Percentiles rank a stretch among this genome's conserved stretches.
These are phyloP conservation scores for Andrena chrysosceles DNA, from an alignment of 2,888 invertebrate species.

Conservation along the genomic window DNA sequence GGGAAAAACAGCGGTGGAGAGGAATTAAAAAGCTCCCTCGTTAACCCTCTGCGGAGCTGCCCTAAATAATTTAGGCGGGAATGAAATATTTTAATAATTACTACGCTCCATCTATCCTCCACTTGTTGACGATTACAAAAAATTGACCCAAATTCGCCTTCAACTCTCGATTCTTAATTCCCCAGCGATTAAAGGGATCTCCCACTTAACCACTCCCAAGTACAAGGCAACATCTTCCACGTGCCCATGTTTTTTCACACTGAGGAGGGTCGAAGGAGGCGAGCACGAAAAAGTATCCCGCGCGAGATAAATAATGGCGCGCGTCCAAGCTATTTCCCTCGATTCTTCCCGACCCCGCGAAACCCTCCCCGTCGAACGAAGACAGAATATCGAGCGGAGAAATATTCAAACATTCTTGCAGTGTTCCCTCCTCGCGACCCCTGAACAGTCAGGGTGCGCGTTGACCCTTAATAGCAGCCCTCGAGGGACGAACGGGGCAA, in stretches of 20 bases:
- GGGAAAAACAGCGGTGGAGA: not conserved
- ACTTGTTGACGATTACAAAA: too few species aligned
- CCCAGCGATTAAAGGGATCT: too few species aligned
- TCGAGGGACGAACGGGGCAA: conserved; percentile 69
- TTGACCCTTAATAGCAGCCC: conserved; percentile 49
- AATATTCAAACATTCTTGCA: conserved; percentile 16
- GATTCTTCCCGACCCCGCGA: not conserved
- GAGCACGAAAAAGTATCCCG: conserved; percentile 10
- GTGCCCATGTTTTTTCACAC: not conserved
- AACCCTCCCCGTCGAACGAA: not conserved
- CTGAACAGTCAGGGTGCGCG: conserved; percentile 5
- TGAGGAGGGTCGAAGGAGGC: not conserved
- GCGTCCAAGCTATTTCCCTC: not conserved
- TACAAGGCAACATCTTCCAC: too few species aligned
- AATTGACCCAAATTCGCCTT: too few species aligned
- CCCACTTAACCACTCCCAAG: too few species aligned
- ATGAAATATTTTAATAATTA: too few species aligned
- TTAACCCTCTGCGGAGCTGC: not conserved
- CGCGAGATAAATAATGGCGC: conserved; percentile 43
- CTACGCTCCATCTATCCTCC: not conserved
- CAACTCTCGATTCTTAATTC: too few species aligned
- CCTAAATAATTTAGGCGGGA: not conserved
- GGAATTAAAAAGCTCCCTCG: not conserved
- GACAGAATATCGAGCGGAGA: not conserved
- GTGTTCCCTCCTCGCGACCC: not conserved